Conservation (phyloP, 2,888 invertebrate species). For the Acanthosepion esculentum region DNA sequence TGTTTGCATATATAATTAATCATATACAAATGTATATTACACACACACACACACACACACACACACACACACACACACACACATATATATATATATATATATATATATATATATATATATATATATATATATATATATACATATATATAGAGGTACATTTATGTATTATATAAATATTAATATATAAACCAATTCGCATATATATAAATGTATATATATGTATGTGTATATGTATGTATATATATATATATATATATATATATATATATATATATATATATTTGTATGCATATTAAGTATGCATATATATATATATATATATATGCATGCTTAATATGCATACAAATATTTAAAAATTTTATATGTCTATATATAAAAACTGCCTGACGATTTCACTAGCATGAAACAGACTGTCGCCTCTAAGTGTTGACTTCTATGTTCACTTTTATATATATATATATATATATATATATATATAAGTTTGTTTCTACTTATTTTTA, state of each 20-base stretch:
- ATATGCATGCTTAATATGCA: not conserved
- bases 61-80: too few species aligned
- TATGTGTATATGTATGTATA: not conserved
- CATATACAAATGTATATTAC: too few species aligned
- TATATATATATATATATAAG: not conserved
- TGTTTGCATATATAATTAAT: too few species aligned
- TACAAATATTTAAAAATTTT: not conserved
- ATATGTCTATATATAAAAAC: not conserved
- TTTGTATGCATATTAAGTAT: too few species aligned
- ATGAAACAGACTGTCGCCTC: too few species aligned
- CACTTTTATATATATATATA: not conserved
- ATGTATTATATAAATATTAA: not conserved
- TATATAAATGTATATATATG: not conserved
- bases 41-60: too few species aligned
- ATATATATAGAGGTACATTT: not conserved
- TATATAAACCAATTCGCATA: not conserved
- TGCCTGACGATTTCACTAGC: too few species aligned
- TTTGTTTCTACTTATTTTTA: too few species aligned
- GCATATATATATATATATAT: not conserved
- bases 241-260: too few species aligned
- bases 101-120: too few species aligned
- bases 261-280: not conserved
- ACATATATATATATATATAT: too few species aligned
- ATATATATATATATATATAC: not conserved
- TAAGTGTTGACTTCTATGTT: too few species aligned